Base-by-base conservation (phyloP, 2,113 vertebrate genomes). In the Pygoscelis antarcticus region DNA sequence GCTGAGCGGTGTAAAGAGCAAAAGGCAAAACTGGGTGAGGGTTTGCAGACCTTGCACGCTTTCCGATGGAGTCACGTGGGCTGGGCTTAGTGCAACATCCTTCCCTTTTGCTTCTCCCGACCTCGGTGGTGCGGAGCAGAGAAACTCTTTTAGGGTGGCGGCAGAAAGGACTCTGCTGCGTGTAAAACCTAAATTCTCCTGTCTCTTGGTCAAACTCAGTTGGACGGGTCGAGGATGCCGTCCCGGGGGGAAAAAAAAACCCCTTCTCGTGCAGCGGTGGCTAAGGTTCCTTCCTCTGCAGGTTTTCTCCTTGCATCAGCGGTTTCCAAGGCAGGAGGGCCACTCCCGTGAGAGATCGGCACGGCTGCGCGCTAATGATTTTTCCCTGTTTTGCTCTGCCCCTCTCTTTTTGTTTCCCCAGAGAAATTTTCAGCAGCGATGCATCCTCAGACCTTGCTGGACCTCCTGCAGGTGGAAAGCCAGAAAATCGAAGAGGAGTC, bases 401-500 rank as follows among this genome's bases (percentile, higher is more conserved):
- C 81, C 16, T 38, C 11, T 42, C 15, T 42, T 25, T 25, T 46
- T 42, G 20, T 52, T 74, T 66, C 80, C 70, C 61, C 96, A 99
- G 99, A 99, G 96, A 98, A 98, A 32, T 99, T 98, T 36, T 98
- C 98, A 1, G 98, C 98, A 2, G 97, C 98, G 0, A 90, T 98
- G 93, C 98, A 99, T 79, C 99, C 99, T 2, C 99, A 98, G 80
- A 97, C 98, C 3, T 84, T 99, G 95, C 96, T 99, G 95, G 98
- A 98, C 90, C 98, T 99, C 52, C 98, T 99, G 83, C 99, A 99
- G 97, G 97, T 98, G 32, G 99, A 99, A 96, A 98, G 99, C 96
- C 96, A 98, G 97, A 99, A 98, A 92, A 98, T 99, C 0, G 99
- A 99, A 92, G 98, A 98, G 51, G 99, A 99, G 89, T 99, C 99